phyloP scores from a whole-genome alignment of 2,888 invertebrate species.

The Lasioglossum calceatum region DNA sequence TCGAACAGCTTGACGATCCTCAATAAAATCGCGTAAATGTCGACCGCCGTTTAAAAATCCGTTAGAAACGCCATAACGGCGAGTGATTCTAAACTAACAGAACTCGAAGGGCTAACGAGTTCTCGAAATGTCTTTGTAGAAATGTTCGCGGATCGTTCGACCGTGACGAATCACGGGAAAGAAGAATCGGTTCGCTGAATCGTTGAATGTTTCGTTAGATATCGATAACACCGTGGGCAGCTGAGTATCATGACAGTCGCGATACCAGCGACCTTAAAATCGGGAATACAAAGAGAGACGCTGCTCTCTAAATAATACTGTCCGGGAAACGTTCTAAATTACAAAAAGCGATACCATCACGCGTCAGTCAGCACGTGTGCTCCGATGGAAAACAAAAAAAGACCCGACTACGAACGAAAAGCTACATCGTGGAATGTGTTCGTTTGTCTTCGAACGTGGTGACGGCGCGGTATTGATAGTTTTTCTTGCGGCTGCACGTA shows the following conservation, averaged over 20 bases:
- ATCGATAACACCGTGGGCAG: slow-evolving; percentile 4
- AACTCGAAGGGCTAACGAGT: slow-evolving; percentile 10
- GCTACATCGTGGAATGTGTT: slow-evolving; percentile 52
- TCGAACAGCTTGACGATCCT: background rate
- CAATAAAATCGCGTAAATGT: background rate
- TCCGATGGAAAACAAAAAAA: background rate
- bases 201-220: background rate
- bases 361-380: slow-evolving; percentile 24
- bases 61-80: background rate
- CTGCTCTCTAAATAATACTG: slow-evolving; percentile 48
- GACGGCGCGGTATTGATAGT: slow-evolving; percentile 36
- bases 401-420: slow-evolving; percentile 31
- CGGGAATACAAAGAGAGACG: background rate
- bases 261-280: background rate
- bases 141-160: background rate
- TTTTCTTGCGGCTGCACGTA: slow-evolving; percentile 32
- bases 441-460: slow-evolving; percentile 52
- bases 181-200: slow-evolving; percentile 6
- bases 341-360: slow-evolving; percentile 33
- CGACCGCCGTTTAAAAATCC: background rate
- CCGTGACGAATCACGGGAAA: background rate
- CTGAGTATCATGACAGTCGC: background rate
- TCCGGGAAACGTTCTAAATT: slow-evolving; percentile 22
- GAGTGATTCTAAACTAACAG: background rate
- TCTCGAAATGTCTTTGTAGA: background rate